Base-by-base conservation (phyloP, 2,797 vertebrate genomes). In the Danio tinwini region DNA sequence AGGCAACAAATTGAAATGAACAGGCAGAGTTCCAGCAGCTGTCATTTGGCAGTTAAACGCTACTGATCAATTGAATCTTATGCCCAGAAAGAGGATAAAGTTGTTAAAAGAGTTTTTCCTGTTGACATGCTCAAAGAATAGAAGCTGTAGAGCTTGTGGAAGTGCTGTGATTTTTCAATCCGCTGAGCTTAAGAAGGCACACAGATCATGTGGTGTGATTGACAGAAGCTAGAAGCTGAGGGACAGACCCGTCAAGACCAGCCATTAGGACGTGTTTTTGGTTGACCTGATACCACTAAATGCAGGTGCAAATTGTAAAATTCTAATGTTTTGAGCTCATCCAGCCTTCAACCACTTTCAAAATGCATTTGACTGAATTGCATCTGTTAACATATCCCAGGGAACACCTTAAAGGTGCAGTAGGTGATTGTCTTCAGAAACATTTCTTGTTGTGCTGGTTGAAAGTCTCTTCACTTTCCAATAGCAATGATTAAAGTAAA, bases 151-250 rank as follows among this genome's bases (percentile, higher is more conserved):
- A 70, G 72, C 85, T 74, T n/a, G 52, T 6, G 56, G 17, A 55
- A 65, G 12, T 56, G 77, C 72, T 82, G 71, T 11, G 17, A 53
- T 84, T 85, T 71, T 78, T 74, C 45, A 56, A 19, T 47, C 16
- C 8, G 6, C 21, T 2, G 5, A 45, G 19, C 29, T 58, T 21
- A 44, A 47, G 16, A 2, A 82, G 85, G 87, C 29, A 29, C 86
- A 88, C 61, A 71, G 75, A 85, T 89, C 87, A 87, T 71, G 4
- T 17, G 17, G 0, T 50, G 64, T 64, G 55, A 11, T 12, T 81
- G 13, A 12, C 50, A 67, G 10, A 29, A 29, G 52, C 17, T 45
- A 73, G 14, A 62, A 72, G 40, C 70, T 14, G 12, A 50, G n/a
- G 19, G 7, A 17, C 6, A 52, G 39, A 45, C 37, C 16, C 39